Base-by-base conservation (phyloP, 2,888 invertebrate genomes). In the Eutolmus rufibarbis region DNA sequence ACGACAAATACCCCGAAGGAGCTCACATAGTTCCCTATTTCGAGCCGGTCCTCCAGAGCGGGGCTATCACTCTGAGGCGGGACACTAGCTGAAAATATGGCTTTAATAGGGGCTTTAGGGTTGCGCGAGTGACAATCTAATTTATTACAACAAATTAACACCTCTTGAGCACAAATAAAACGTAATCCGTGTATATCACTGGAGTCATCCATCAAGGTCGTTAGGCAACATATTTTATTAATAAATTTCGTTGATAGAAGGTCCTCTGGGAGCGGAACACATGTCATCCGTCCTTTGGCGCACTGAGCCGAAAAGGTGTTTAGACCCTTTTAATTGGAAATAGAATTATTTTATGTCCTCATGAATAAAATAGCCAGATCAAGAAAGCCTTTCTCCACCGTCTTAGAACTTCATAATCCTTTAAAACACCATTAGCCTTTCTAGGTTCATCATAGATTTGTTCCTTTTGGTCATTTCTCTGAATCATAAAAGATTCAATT, bases 61-160 rank as follows among this genome's bases (percentile, higher is more conserved):
- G 23, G 28, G 28, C 66, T 66, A 66, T 66, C 66, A 66, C 66
- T 66, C 66, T 66, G 82, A 40, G 14, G 57, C 51, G 82, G 82
- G 66, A 57, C 66, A 82, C 82, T 56, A 28, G 57, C 82, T 57
- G 57, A 76, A 82, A 82, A 57, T 82, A 82, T 82, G 57, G 82
- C 56, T 57, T 82, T 82, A 82, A 82, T 82, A 82, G 56, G 57
- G 66, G 34, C 82, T 37, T 46, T 79, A 23, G 66, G 51, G 40
- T 57, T 51, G 57, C 34, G 23, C 34, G 31, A n/a, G 57, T 66
- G 82, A 82, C 82, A 82, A 37, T 37, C 12, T 82, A 82, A 82
- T 82, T 82, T 82, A 82, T 82, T 82, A 82, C 40, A 37, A 57
- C 23, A 82, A 82, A 82, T 82, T 82, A 82, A 51, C 82, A 82